Percentiles rank a stretch among this genome's conserved stretches.
phyloP scores from a whole-genome alignment of 1,140 invertebrate genomes.

The Heterodera schachtii region DNA sequence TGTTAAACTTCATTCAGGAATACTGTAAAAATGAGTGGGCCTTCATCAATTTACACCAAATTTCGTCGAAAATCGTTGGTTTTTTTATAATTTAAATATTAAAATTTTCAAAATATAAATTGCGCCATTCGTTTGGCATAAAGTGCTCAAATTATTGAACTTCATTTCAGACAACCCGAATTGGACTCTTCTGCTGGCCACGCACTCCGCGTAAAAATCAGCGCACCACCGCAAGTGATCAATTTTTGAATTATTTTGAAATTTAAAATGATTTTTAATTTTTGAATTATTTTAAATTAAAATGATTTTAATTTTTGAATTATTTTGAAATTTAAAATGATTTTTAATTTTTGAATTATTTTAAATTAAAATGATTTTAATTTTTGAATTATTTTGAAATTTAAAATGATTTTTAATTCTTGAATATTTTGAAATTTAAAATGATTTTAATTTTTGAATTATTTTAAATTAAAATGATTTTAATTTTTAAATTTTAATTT shows the following conservation, averaged over 20 bases:
- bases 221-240: conserved; percentile 20
- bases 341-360: conserved; percentile 21
- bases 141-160: too few species aligned
- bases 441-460: not conserved
- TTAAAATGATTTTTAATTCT: too few species aligned
- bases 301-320: too few species aligned
- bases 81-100: not conserved
- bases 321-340: too few species aligned
- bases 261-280: not conserved
- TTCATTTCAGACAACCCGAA: conserved; percentile 21
- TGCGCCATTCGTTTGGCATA: not conserved
- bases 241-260: not conserved
- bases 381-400: too few species aligned
- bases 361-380: not conserved
- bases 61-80: conserved; percentile 29
- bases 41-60: not conserved
- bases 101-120: not conserved
- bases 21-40: not conserved
- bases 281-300: too few species aligned
- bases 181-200: too few species aligned
- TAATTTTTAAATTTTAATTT: not conserved
- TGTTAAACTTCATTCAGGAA: too few species aligned
- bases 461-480: too few species aligned
- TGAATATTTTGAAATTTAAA: too few species aligned
- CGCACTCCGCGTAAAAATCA: conserved; percentile 26